Evolutionary conservation across 2,888 invertebrate species (phyloP), one percentile per base, ranked within the genome.

Genomic region (Agrochola circellaris): DNA sequence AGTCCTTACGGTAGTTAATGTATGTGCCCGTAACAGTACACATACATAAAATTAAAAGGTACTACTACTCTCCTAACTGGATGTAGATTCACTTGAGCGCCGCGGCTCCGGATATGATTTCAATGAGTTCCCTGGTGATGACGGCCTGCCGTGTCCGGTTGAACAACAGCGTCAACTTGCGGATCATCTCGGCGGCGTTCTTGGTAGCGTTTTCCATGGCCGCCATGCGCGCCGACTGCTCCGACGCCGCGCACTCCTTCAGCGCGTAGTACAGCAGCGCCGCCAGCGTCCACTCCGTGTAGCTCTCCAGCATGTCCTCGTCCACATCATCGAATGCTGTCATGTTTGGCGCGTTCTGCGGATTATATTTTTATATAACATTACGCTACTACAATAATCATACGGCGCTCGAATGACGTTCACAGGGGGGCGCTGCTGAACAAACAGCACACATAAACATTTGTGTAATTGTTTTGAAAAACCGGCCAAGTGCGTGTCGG

Each of bases 51-150:
- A 34, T 9, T 2, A 58, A 34, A 48, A 11, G 20, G 4, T n/a
- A 38, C 8, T 51, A 17, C 20, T 51, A 51, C 9, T n/a, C 8
- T 68, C 11, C 23, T 23, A 56, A 11, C 1, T 56, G n/a, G 9
- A 17, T 72, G 45, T 58, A 9, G 7, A 6, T 58, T 80, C 90
- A 94, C 81, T 97, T 97, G 82, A 98, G 96, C 67, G 98, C 98
- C 45, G 98, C 98, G 65, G 99, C 99, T 87, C 99, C 99, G 71
- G 99, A 99, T 91, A 99, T 99, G 95, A 99, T 99, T 97, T 99
- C 99, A 91, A 98, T 99, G 88, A 99, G 97, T 93, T 99, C 99
- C 88, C 98, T 97, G 60, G 99, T 99, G 95, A 99, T 99, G 91
- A 99, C 99, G 75, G 98, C 97, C 93, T 98, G 98, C 86, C 98